Percentiles rank a stretch among this genome's conserved stretches.
These are phyloP conservation scores for Buphagus erythrorhynchus DNA, from an alignment of 2,797 vertebrate species.

Conservation along the genomic window DNA sequence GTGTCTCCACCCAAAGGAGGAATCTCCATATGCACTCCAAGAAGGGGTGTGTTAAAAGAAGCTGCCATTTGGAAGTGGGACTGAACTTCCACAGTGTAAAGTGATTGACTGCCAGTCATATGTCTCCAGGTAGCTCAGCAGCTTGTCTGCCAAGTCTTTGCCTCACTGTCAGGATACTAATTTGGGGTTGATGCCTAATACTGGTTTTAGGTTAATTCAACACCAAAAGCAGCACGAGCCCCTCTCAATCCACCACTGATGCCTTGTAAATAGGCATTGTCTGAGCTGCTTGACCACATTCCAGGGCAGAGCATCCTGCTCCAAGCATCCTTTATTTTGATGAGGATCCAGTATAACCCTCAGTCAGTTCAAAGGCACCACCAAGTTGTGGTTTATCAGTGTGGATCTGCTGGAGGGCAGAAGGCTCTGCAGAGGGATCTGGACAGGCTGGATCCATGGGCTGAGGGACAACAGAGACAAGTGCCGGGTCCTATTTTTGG, in stretches of 20 bases:
- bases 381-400: background rate
- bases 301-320: background rate
- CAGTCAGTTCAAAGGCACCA: background rate
- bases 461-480: background rate
- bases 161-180: background rate
- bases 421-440: background rate
- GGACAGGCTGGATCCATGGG: background rate
- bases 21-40: background rate
- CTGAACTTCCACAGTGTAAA: background rate
- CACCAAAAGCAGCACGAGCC: background rate
- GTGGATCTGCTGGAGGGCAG: background rate
- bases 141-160: background rate
- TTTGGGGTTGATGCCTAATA: background rate
- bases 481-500: background rate
- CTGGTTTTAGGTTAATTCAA: background rate
- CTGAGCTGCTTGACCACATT: background rate
- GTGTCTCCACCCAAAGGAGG: background rate
- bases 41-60: background rate
- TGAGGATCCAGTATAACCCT: background rate
- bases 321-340: background rate
- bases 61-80: background rate
- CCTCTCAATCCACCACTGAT: background rate
- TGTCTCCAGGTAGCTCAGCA: background rate
- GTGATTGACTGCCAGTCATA: background rate
- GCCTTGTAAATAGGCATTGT: background rate